Base-by-base conservation (phyloP, 2,113 vertebrate genomes). In the Mixornis gularis region DNA sequence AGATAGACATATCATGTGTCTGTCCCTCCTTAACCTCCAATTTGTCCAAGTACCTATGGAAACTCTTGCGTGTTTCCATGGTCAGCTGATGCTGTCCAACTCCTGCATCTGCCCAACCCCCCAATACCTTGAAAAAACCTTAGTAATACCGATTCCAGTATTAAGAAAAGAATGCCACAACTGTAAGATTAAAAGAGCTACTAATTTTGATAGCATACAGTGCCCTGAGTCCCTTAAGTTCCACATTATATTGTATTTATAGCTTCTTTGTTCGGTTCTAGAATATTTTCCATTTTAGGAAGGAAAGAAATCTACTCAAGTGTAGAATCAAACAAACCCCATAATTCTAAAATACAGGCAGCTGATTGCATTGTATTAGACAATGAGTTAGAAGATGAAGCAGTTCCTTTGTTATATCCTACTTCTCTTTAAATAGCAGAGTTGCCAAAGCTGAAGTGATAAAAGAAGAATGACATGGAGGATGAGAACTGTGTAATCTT, bases 321-420 rank as follows among this genome's bases (percentile, higher is more conserved):
- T 22, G 24, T 40, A 84, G 64, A 92, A 88, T 93, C 27, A 81
- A 90, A 86, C 56, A 91, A 84, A 79, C 1, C 27, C n/a, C 41
- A 7, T 34, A 74, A 95, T 79, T 94, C 80, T 63, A 84, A 89
- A 94, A 89, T 44, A 64, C n/a, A 87, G 48, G 51, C 78, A 96
- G 73, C 48, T 52, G 73, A 91, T 53, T 64, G 73, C 40, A 89
- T 92, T 60, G 70, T 89, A 79, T 76, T 55, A 93, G 92, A 94
- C 76, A 93, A 91, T 34, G 63, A 79, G 74, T 62, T 79, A 64
- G 55, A 73, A 95, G 79, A 91, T 72, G 18, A 91, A 87, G 55
- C 46, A 19, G 29, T 72, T 89, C 74, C 48, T 94, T 91, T 92
- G 78, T 92, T 87, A 93, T 79, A 92, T 19, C 53, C 66, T 73